A percentile compares a stretch with the other conserved stretches of the same genome.
These are phyloP conservation scores for Tortrix viridana DNA, from an alignment of 2,888 invertebrate genomes.

Conservation along the genomic window DNA sequence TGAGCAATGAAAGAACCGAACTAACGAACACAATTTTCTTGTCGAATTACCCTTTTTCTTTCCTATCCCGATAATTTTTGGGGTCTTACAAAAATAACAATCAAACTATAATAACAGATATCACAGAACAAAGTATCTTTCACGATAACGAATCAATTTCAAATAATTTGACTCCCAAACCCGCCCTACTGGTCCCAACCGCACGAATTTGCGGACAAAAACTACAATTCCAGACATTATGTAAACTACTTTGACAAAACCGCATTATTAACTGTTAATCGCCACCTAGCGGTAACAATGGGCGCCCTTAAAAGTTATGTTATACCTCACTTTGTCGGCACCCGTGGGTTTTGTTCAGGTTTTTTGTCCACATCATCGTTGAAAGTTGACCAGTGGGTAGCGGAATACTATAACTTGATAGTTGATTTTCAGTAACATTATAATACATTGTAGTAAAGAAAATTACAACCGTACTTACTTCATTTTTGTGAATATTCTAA, in stretches of 20 bases:
- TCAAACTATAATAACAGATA: no score
- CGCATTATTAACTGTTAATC: conserved; percentile 69
- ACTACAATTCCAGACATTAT: conserved; percentile 28
- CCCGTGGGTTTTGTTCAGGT: conserved; percentile 50
- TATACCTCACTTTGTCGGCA: conserved; percentile 38
- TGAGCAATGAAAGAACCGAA: background rate
- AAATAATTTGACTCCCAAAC: conserved; percentile 11
- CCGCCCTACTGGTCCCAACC: conserved; percentile 12
- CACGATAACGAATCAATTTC: conserved; percentile 25
- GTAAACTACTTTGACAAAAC: conserved; percentile 50
- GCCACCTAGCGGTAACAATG: conserved; percentile 54
- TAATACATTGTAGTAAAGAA: background rate
- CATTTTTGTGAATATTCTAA: no score
- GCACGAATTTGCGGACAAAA: conserved; percentile 30
- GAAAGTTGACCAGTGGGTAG: conserved; percentile 60
- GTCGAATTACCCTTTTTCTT: background rate
- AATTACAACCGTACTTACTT: no score
- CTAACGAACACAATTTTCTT: background rate
- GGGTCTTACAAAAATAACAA: no score
- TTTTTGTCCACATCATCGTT: conserved; percentile 65
- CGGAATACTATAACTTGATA: conserved; percentile 40
- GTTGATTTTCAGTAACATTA: conserved; percentile 20
- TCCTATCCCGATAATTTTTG: no score
- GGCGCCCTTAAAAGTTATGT: conserved; percentile 42
- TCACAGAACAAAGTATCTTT: no score